A percentile compares a stretch with the other conserved stretches of the same genome.
Conservation (phyloP, 30 jellyfish, hydroid and myxozoan species). For the Cassiopea xamachana region DNA sequence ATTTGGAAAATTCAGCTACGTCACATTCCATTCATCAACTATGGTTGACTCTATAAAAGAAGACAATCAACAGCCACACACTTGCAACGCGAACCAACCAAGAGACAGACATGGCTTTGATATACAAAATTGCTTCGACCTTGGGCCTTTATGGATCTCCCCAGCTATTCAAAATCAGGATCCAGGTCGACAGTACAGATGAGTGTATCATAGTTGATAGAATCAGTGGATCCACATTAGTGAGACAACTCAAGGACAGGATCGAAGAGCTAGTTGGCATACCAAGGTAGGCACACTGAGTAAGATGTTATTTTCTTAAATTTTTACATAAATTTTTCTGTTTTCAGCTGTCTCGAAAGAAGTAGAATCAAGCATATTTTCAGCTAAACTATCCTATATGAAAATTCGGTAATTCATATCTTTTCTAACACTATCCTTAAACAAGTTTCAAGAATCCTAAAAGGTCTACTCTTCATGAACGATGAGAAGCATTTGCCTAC, state of each 20-base stretch:
- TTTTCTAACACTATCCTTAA: no score
- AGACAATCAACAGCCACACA: neutral
- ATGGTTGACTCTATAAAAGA: neutral
- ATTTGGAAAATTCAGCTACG: neutral
- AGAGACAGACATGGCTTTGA: neutral
- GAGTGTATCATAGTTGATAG: constrained; percentile 9
- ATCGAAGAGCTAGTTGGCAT: constrained; percentile 63
- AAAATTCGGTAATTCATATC: no score
- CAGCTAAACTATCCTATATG: no score
- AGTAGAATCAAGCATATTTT: no score
- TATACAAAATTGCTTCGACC: constrained; percentile 11
- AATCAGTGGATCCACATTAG: constrained; percentile 30
- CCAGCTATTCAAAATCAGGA: constrained; percentile 15
- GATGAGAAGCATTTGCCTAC: no score
- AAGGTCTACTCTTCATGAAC: no score
- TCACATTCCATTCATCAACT: neutral
- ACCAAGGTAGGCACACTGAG: constrained; percentile 45
- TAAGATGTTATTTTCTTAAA: no score
- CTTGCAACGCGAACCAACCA: neutral
- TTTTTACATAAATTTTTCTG: no score
- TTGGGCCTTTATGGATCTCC: constrained; percentile 28
- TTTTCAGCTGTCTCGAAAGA: no score
- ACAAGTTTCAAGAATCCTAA: no score
- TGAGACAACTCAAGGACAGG: constrained; percentile 45
- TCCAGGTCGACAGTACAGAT: constrained; percentile 20